These are phyloP conservation scores for Argyresthia albistria DNA, from an alignment of 2,888 invertebrate genomes.

Conservation along the genomic window DNA sequence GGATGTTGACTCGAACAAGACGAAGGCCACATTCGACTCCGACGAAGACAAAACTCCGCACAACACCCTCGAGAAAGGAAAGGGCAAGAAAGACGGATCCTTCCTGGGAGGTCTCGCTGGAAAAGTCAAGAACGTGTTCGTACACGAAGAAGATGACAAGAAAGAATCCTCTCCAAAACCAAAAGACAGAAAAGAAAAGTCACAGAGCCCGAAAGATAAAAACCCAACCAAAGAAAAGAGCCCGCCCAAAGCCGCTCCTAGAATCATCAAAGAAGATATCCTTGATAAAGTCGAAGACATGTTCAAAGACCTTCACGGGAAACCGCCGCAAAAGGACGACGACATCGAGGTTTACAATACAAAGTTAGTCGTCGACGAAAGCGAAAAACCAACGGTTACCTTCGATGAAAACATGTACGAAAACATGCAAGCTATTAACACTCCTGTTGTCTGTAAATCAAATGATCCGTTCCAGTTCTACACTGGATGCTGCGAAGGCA, in stretches of 20 bases:
- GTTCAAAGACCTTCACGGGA: conserved; percentile 55
- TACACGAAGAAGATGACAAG: conserved; percentile 53
- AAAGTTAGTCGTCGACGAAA: conserved; percentile 59
- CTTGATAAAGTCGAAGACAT: conserved; percentile 66
- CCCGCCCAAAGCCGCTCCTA: conserved; percentile 57
- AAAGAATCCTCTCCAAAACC: conserved; percentile 6
- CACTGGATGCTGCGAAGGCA: conserved; percentile 49
- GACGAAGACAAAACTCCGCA: conserved; percentile 69
- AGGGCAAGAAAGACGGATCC: conserved; percentile 50
- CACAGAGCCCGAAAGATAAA: conserved; percentile 16
- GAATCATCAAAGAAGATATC: conserved; percentile 57
- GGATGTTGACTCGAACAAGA: conserved; percentile 65
- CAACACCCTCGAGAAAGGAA: conserved; percentile 65
- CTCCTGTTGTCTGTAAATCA: conserved; percentile 35
- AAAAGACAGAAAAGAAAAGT: conserved; percentile 13
- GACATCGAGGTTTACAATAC: conserved; percentile 47
- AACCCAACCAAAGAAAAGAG: conserved; percentile 11
- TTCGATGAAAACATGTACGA: conserved; percentile 52
- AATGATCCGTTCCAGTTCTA: conserved; percentile 52
- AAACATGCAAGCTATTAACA: conserved; percentile 59
- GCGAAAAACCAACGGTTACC: conserved; percentile 23
- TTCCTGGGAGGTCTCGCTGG: conserved; percentile 56
- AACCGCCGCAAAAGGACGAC: conserved; percentile 48
- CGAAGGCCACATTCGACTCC: conserved; percentile 69
- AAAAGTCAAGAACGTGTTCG: conserved; percentile 53